Conservation (phyloP, 1,140 invertebrate species). For the Anoplophora glabripennis region DNA sequence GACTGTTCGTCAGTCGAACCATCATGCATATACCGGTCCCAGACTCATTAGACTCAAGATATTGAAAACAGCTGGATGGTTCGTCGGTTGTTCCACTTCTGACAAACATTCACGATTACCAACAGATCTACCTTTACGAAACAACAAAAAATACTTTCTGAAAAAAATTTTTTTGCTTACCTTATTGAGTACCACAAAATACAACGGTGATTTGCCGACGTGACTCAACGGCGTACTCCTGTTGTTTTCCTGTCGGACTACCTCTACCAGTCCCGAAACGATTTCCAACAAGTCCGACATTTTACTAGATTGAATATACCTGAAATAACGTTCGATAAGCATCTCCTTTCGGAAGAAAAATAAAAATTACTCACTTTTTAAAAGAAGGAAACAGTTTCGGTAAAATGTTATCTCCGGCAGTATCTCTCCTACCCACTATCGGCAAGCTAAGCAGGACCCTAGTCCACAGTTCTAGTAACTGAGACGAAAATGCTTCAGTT, state of each 20-base stretch:
- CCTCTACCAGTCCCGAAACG: conserved; percentile 39
- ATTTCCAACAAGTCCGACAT: conserved; percentile 43
- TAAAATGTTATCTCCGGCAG: conserved; percentile 44
- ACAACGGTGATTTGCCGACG: conserved; percentile 41
- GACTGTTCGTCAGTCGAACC: too few species aligned
- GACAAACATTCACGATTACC: too few species aligned
- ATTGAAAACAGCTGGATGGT: too few species aligned
- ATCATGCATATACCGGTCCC: too few species aligned
- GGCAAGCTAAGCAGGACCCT: conserved; percentile 44
- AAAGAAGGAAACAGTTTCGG: conserved; percentile 45
- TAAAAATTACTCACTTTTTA: conserved; percentile 35
- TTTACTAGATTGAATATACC: conserved; percentile 39
- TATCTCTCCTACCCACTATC: conserved; percentile 43
- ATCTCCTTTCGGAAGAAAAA: neutral
- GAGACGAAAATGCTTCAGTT: conserved; percentile 31
- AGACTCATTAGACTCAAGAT: too few species aligned
- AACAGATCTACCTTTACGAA: neutral
- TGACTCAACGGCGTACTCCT: conserved; percentile 45
- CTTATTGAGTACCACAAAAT: conserved; percentile 45
- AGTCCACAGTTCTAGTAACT: conserved; percentile 43
- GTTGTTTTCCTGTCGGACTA: conserved; percentile 38
- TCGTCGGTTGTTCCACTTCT: too few species aligned
- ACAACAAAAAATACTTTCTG: neutral
- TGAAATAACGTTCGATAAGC: conserved; percentile 25
- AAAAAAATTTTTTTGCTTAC: conserved; percentile 27